phyloP scores from a whole-genome alignment of 2,888 invertebrate species.

The Leuctra nigra region DNA sequence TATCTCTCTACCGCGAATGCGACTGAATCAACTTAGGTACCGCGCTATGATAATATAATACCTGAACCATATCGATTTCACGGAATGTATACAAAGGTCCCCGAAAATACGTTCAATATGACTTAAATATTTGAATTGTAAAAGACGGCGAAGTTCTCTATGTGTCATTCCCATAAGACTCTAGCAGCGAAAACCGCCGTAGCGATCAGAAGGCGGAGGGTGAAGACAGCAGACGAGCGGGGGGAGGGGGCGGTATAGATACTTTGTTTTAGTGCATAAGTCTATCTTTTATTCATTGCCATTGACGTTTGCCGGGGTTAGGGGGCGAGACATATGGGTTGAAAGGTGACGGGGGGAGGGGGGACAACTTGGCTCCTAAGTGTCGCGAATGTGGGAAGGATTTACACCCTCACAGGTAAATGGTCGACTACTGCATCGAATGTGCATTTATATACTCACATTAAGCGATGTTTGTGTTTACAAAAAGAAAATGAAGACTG shows the following conservation, averaged over 20 bases:
- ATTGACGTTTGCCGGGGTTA: conserved; percentile 1
- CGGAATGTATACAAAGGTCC: conserved; percentile 5
- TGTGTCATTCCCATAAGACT: conserved; percentile 21
- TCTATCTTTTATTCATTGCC: conserved; percentile 27
- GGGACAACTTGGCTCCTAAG: conserved; percentile 1
- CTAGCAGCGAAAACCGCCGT: not conserved
- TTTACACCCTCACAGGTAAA: no score
- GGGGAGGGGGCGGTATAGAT: not conserved
- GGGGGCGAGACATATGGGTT: not conserved
- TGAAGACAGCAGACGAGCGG: not conserved
- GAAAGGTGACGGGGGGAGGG: not conserved
- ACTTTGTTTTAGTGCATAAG: conserved; percentile 26
- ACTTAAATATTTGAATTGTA: conserved; percentile 26
- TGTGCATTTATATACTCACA: no score
- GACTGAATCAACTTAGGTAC: no score
- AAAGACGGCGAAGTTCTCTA: conserved; percentile 20
- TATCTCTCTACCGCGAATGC: no score
- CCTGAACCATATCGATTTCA: not conserved
- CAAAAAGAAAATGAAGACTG: no score
- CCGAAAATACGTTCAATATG: conserved; percentile 9
- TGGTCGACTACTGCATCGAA: no score
- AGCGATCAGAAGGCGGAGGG: not conserved
- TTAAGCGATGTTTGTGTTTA: no score
- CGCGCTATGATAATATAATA: no score
- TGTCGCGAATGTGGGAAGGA: not conserved